Evolutionary conservation across 2,888 invertebrate genomes (phyloP), one percentile per base, ranked within the genome.

Genomic region (Anagyrus pseudococci): DNA sequence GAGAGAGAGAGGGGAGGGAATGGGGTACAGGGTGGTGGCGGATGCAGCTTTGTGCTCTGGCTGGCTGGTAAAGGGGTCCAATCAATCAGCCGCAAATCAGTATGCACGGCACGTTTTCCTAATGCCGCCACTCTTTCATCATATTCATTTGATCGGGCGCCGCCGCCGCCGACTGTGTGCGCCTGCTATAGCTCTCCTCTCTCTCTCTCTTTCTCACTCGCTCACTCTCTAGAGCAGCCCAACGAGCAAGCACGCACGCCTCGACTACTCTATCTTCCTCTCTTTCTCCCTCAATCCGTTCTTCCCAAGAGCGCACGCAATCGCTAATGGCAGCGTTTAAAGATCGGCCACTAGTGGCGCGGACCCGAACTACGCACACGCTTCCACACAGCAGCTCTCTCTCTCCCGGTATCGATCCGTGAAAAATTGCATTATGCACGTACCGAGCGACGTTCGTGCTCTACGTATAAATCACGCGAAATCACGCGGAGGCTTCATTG

Each of bases 81-180:
- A 80, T 80, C 79, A 79, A 79, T 80, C 79, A 79, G 79, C 78
- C 78, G 70, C 74, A 78, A 80, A 80, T 80, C 80, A 79, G 80
- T 79, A 80, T 80, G 80, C 80, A 78, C 75, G 75, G 77, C 80
- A 80, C 80, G 80, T 80, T 74, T 77, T 72, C 74, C 76, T 80
- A 80, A 80, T 80, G 78, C 80, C 73, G 73, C 76, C 76, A 80
- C 79, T 79, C 79, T 80, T 79, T 79, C 80, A 80, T 80, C 79
- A 77, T 79, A 80, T 80, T 79, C 80, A 79, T 80, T 79, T 75
- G 79, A 80, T 79, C 79, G 73, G 78, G 72, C 73, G 70, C 13
- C 37, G 13, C 37, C 7, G 8, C 37, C 37, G n/a, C n/a, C n/a
- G n/a, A n/a, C 13, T 37, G 37, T 37, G 13, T 13, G 37, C 37